phyloP scores from a whole-genome alignment of 1,140 invertebrate species.

The Heterodera carotae region DNA sequence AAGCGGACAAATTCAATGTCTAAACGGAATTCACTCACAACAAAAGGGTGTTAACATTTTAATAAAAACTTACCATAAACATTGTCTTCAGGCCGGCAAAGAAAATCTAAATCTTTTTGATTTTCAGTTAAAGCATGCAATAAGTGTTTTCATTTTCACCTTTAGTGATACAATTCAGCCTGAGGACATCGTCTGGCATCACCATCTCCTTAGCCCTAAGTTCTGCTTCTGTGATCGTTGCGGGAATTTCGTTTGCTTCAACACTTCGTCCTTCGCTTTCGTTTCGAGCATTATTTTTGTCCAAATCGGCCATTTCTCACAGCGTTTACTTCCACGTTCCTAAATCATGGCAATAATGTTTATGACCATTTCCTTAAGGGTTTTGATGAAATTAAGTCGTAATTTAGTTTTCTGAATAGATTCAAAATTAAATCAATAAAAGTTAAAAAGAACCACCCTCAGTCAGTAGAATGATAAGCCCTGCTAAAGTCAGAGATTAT shows the following conservation, averaged over 20 bases:
- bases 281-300: slow-evolving; percentile 19
- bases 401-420: too few species aligned
- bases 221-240: slow-evolving; percentile 58
- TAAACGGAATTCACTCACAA: neutral
- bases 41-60: neutral
- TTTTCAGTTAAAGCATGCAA: slow-evolving; percentile 18
- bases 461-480: neutral
- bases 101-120: slow-evolving; percentile 80
- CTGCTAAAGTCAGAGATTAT: slow-evolving; percentile 3
- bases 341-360: too few species aligned
- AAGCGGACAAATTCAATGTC: slow-evolving; percentile 96
- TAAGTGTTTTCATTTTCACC: slow-evolving; percentile 36
- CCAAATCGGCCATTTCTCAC: slow-evolving; percentile 14
- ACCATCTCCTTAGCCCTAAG: slow-evolving; percentile 50
- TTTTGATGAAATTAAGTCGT: too few species aligned
- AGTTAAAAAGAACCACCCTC: neutral
- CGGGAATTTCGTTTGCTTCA: slow-evolving; percentile 31
- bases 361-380: too few species aligned
- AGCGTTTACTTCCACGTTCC: neutral
- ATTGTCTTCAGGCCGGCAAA: slow-evolving; percentile 91
- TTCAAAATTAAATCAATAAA: neutral
- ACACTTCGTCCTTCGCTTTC: neutral
- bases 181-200: slow-evolving; percentile 62
- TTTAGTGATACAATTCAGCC: slow-evolving; percentile 57
- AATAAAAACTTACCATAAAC: slow-evolving; percentile 72